Evolutionary conservation across 2,797 vertebrate species (phyloP).

Genomic region (Tauraco hartlaubi): DNA sequence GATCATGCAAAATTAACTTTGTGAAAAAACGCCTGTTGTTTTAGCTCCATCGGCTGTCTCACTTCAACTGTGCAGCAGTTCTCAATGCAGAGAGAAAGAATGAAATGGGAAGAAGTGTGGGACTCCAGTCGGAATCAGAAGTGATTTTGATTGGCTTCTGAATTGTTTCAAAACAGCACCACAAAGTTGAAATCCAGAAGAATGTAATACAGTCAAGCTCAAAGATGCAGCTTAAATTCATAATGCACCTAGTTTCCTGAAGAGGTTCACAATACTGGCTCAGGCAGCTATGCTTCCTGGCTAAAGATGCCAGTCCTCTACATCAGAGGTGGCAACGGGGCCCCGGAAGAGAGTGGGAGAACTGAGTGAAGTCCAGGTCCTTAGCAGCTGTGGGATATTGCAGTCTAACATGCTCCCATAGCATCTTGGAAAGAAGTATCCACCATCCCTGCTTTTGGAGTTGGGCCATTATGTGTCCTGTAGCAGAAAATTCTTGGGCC

Average conservation of each 20-base stretch:
- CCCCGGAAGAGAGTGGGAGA: background rate
- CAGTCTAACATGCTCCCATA: background rate
- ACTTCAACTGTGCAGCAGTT: background rate
- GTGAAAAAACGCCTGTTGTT: background rate
- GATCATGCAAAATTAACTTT: background rate
- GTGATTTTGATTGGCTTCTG: background rate
- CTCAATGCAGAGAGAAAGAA: background rate
- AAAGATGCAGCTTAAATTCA: background rate
- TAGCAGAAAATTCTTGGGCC: background rate
- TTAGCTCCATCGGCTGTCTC: background rate
- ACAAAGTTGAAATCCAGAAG: background rate
- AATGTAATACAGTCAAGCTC: background rate
- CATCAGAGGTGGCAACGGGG: background rate
- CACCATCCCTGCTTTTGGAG: background rate
- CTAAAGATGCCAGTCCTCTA: background rate
- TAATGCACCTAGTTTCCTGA: background rate
- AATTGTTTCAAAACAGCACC: background rate
- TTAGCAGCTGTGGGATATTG: background rate
- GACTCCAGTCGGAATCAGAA: background rate
- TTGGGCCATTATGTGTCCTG: background rate
- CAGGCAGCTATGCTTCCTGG: background rate
- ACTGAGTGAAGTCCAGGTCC: background rate
- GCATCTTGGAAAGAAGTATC: background rate
- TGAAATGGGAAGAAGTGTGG: background rate
- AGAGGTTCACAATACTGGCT: background rate